A percentile compares a stretch with the other conserved stretches of the same genome.
Conservation (phyloP, 2,797 vertebrate genomes). For the Etheostoma perlongum region DNA sequence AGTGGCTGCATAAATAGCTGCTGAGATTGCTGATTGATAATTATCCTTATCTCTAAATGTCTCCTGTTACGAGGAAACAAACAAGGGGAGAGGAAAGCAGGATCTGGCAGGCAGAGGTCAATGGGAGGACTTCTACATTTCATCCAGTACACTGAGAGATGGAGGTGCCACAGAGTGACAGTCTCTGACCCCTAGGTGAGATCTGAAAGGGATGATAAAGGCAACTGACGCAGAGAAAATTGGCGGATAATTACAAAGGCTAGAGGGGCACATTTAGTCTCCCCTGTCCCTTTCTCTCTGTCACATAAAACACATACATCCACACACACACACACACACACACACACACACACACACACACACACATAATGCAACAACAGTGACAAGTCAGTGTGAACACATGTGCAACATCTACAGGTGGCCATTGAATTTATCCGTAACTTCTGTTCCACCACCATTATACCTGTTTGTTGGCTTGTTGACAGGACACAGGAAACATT, state of each 20-base stretch:
- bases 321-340: constrained; percentile 13
- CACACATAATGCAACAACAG: constrained; percentile 45
- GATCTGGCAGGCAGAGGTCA: constrained; percentile 81
- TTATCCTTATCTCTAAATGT: constrained; percentile 82
- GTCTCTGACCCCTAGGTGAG: constrained; percentile 80
- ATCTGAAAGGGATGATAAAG: constrained; percentile 84
- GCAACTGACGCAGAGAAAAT: constrained; percentile 82
- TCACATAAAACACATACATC: constrained; percentile 52
- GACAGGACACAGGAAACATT: constrained; percentile 7
- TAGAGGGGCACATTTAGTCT: constrained; percentile 78
- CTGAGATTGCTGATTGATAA: constrained; percentile 82
- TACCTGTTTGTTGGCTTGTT: constrained; percentile 29
- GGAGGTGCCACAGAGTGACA: constrained; percentile 75
- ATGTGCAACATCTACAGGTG: constrained; percentile 55
- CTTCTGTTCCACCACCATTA: constrained; percentile 39
- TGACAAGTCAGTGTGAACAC: constrained; percentile 45
- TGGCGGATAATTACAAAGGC: constrained; percentile 85
- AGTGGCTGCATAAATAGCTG: constrained; percentile 76
- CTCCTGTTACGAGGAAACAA: constrained; percentile 82
- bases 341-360: constrained; percentile 27
- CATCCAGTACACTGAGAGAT: constrained; percentile 75
- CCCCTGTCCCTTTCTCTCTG: constrained; percentile 66
- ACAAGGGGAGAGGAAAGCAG: constrained; percentile 64
- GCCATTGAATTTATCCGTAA: constrained; percentile 51
- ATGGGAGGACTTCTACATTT: constrained; percentile 82